A percentile compares a stretch with the other conserved stretches of the same genome.
Evolutionary conservation across 2,113 vertebrate genomes (phyloP).

Genomic region (Lasiurus cinereus): DNA sequence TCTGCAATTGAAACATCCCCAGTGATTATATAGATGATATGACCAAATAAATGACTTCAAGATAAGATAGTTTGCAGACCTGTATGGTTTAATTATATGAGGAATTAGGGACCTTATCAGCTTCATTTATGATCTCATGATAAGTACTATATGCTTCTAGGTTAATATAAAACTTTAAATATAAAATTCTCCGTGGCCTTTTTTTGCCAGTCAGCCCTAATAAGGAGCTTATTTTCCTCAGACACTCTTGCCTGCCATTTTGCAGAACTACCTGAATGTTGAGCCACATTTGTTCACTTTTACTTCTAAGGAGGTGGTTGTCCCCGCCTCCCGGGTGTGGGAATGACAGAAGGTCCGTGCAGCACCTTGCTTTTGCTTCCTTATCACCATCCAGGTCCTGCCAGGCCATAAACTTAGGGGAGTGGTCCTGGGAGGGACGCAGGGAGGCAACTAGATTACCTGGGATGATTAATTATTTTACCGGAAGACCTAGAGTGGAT

Average conservation of each 20-base stretch:
- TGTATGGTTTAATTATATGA: slow-evolving; percentile 33
- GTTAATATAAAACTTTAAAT: slow-evolving; percentile 44
- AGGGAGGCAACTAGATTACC: background rate
- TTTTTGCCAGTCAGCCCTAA: background rate
- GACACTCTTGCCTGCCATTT: background rate
- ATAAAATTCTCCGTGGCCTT: background rate
- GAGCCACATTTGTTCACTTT: background rate
- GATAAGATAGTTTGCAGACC: slow-evolving; percentile 1
- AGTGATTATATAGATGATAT: background rate
- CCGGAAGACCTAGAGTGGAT: background rate
- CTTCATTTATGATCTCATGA: background rate
- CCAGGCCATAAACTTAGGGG: background rate
- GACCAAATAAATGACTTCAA: slow-evolving; percentile 3
- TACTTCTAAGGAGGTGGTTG: background rate
- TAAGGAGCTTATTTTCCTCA: slow-evolving; percentile 3
- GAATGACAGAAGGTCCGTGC: background rate
- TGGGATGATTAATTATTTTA: background rate
- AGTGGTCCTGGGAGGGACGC: background rate
- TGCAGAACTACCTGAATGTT: background rate
- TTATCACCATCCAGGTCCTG: background rate
- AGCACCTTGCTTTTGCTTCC: background rate
- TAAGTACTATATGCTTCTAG: background rate
- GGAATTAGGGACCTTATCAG: background rate
- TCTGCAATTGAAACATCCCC: background rate
- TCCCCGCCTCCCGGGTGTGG: background rate